phyloP scores from a whole-genome alignment of 2,888 invertebrate species.

The Drosophila fungiperda region DNA sequence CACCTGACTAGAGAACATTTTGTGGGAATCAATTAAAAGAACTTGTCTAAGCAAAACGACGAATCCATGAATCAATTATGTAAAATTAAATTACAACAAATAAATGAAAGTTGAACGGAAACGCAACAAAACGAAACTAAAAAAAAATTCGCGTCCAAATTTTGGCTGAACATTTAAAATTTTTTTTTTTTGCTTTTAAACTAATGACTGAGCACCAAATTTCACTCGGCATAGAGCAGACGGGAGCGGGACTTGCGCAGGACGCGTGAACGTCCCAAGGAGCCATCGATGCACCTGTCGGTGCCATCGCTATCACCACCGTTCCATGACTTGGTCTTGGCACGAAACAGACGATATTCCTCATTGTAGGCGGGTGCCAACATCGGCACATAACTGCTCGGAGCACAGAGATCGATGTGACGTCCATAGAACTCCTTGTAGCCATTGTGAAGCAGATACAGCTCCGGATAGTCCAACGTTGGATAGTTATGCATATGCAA shows the following conservation, averaged over 20 bases:
- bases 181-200: background rate
- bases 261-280: constrained; percentile 62
- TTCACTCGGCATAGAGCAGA: constrained; percentile 74
- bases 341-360: constrained; percentile 90
- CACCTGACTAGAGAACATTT: constrained; percentile 67
- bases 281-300: constrained; percentile 73
- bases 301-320: constrained; percentile 84
- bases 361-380: constrained; percentile 91
- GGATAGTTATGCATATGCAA: constrained; percentile 94
- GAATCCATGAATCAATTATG: background rate
- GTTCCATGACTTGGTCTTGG: constrained; percentile 91
- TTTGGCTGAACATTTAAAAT: constrained; percentile 16
- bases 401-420: constrained; percentile 89
- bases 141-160: constrained; percentile 11
- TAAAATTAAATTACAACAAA: constrained; percentile 48
- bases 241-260: constrained; percentile 84
- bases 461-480: constrained; percentile 94
- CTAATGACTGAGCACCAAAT: background rate
- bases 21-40: background rate
- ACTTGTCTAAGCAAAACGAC: background rate
- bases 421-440: constrained; percentile 93
- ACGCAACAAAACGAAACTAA: constrained; percentile 12
- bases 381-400: constrained; percentile 93
- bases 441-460: constrained; percentile 96
- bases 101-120: constrained; percentile 31